Conservation (phyloP, 2,888 invertebrate species). For the Atrina japonica region DNA sequence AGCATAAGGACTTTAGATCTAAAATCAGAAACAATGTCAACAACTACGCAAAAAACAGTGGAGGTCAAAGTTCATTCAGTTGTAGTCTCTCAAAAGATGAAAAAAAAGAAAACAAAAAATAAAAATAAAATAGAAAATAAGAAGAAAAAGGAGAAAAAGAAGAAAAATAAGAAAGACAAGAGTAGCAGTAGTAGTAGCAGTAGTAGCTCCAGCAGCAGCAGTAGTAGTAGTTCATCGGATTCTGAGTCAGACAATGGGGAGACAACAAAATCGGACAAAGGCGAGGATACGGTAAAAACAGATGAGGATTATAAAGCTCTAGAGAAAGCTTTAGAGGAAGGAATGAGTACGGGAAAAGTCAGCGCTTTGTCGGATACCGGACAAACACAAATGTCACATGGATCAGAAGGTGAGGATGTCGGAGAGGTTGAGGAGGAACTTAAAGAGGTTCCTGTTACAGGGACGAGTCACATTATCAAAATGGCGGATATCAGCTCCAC, state of each 20-base stretch:
- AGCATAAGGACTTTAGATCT: constrained; percentile 19
- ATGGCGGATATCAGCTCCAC: not conserved
- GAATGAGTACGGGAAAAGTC: constrained; percentile 27
- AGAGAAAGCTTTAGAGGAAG: constrained; percentile 34
- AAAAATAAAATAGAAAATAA: constrained; percentile 11
- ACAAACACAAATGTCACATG: constrained; percentile 4
- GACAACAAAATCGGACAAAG: constrained; percentile 14
- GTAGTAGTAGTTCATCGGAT: too few species aligned
- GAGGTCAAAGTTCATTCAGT: too few species aligned
- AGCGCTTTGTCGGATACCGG: constrained; percentile 19
- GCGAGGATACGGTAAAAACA: constrained; percentile 31
- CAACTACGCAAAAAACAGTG: not conserved
- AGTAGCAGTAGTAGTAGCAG: too few species aligned
- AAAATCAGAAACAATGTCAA: constrained; percentile 2
- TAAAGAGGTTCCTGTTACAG: constrained; percentile 54
- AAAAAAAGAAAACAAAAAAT: not conserved
- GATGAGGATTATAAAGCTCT: constrained; percentile 38
- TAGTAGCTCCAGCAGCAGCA: too few species aligned
- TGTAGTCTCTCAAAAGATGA: not conserved
- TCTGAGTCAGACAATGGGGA: not conserved
- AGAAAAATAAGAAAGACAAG: constrained; percentile 3
- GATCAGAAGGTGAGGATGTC: constrained; percentile 25
- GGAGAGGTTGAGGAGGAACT: constrained; percentile 53
- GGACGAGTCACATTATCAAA: constrained; percentile 6
- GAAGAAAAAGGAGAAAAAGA: constrained; percentile 21